These are phyloP conservation scores for Pterostichus madidus DNA, from an alignment of 2,888 invertebrate genomes.

Conservation along the genomic window DNA sequence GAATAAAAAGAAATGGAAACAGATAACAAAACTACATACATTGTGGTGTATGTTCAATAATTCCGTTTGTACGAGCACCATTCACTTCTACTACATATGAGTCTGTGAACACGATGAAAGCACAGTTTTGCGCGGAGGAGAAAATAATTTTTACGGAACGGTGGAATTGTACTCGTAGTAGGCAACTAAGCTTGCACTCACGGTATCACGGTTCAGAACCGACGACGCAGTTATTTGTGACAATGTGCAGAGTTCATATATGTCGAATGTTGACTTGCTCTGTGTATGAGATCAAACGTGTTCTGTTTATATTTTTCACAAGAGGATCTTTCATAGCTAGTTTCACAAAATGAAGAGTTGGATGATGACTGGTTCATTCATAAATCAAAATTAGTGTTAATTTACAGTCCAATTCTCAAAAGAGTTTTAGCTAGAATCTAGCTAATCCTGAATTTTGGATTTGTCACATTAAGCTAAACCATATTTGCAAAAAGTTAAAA, in stretches of 20 bases:
- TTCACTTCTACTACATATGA: slow-evolving; percentile 25
- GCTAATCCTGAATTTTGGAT: no score
- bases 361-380: neutral
- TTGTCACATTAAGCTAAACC: no score
- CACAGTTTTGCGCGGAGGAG: neutral
- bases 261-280: neutral
- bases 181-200: slow-evolving; percentile 25
- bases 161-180: slow-evolving; percentile 27
- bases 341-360: neutral
- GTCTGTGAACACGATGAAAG: slow-evolving; percentile 35
- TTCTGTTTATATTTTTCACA: slow-evolving; percentile 3
- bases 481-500: no score
- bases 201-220: slow-evolving; percentile 1
- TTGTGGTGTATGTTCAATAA: slow-evolving; percentile 44
- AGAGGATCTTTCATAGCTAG: slow-evolving; percentile 2
- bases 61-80: slow-evolving; percentile 41
- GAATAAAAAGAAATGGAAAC: slow-evolving; percentile 33
- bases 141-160: slow-evolving; percentile 46
- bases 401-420: no score
- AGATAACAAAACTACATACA: slow-evolving; percentile 42
- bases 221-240: no score
- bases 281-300: neutral
- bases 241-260: no score
- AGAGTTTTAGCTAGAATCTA: no score
- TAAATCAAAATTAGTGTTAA: no score